phyloP scores from a whole-genome alignment of 2,797 vertebrate genomes.

The Gadopsis marmoratus region DNA sequence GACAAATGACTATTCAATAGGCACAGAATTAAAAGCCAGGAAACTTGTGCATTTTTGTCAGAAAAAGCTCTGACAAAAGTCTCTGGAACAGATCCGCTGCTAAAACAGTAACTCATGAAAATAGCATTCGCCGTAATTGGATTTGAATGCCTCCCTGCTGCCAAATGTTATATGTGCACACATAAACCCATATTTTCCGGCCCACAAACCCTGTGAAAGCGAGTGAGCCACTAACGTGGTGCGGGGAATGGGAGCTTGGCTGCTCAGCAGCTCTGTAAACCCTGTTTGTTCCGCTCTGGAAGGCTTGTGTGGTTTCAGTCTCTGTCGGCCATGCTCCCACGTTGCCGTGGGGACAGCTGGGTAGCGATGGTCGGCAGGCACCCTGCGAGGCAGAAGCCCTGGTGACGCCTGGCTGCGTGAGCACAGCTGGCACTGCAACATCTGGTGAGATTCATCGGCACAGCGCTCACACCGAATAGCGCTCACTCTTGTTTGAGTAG shows the following conservation, averaged over 20 bases:
- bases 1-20: constrained; percentile 45
- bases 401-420: constrained; percentile 71
- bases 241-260: constrained; percentile 70
- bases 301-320: constrained; percentile 72
- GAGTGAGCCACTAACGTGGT: constrained; percentile 75
- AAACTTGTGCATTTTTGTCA: constrained; percentile 48
- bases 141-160: constrained; percentile 84
- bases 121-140: constrained; percentile 81
- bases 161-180: constrained; percentile 84
- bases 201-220: constrained; percentile 81
- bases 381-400: constrained; percentile 68
- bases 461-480: constrained; percentile 26
- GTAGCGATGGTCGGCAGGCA: constrained; percentile 65
- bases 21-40: constrained; percentile 38
- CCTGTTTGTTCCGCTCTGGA: constrained; percentile 81
- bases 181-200: constrained; percentile 85
- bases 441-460: constrained; percentile 75
- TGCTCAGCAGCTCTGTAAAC: constrained; percentile 78
- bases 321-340: constrained; percentile 63
- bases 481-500: constrained; percentile 59
- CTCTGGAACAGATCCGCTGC: constrained; percentile 66
- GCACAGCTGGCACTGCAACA: constrained; percentile 83
- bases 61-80: constrained; percentile 68
- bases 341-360: constrained; percentile 72
- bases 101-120: constrained; percentile 84